These are phyloP conservation scores for Thunnus maccoyii DNA, from an alignment of 2,113 vertebrate genomes.

Conservation along the genomic window DNA sequence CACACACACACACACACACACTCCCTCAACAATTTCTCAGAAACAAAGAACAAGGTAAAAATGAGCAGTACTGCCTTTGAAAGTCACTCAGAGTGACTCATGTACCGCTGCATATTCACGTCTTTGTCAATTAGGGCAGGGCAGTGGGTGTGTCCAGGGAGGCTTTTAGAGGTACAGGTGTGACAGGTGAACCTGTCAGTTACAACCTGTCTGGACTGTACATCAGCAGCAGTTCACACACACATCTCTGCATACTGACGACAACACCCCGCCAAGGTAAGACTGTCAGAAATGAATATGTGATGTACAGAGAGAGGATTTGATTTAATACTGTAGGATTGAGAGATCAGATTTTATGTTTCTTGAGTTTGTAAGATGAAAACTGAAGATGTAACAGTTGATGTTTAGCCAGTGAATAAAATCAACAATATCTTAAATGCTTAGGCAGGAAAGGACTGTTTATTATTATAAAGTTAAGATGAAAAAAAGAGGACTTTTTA, in stretches of 20 bases:
- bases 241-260: constrained; percentile 26
- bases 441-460: no score
- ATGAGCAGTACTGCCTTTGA: constrained; percentile 2
- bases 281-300: neutral
- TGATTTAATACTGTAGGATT: neutral
- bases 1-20: constrained; percentile 30
- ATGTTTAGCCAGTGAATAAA: neutral
- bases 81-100: constrained; percentile 55
- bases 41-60: constrained; percentile 45
- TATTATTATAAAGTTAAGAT: no score
- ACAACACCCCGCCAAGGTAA: constrained; percentile 63
- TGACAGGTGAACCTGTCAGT: constrained; percentile 31
- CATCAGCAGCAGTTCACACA: constrained; percentile 31
- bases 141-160: constrained; percentile 27
- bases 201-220: constrained; percentile 45
- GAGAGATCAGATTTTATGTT: no score
- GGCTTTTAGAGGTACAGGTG: constrained; percentile 53
- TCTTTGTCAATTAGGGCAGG: constrained; percentile 28
- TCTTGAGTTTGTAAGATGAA: neutral
- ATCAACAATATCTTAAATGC: neutral
- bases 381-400: neutral
- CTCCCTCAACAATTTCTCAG: constrained; percentile 36
- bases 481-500: no score
- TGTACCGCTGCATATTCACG: neutral
- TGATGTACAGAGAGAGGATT: neutral